Evolutionary conservation across 2,797 vertebrate species (phyloP), one percentile per base, ranked within the genome.

Genomic region (Meriones psammophilus): DNA sequence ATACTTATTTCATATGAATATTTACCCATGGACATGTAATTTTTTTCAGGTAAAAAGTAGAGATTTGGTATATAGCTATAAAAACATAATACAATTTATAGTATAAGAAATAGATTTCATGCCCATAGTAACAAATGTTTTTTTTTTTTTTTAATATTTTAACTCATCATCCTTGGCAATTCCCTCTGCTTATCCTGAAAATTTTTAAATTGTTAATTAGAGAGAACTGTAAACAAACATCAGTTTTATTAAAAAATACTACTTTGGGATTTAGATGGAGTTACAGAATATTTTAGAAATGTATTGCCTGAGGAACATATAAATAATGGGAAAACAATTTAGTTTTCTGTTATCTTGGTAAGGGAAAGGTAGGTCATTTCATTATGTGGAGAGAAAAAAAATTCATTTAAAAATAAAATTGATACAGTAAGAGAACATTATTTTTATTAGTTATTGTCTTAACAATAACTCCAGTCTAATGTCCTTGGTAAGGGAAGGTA

Each of bases 401-500:
- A n/a, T 79, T 54, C 30, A 20, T 33, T 79, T 58, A 56, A 79
- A 79, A 79, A 22, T 2, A 58, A 58, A 58, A 58, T 56, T 15
- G 9, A 28, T 56, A 79, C 33, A 79, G 5, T 58, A 56, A 58
- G 8, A 80, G 54, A 88, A 98, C 94, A 97, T 98, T 98, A 97
- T 97, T 98, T 98, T 94, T 76, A 96, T 97, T 98, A 98, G 98
- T 97, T 98, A 98, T 98, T 97, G 97, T 97, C 98, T 98, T 98
- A 98, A 98, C 98, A 97, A 95, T 96, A 4, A 66, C 28, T 66
- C 64, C 97, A 95, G 91, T 98, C 95, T 66, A 66, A 66, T 30
- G 28, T 66, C 30, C 28, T 66, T 66, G 64, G 9, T 66, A 30
- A 66, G 64, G 26, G 28, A 30, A 66, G 30, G 8, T 73, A 12